Percentiles rank a stretch among this genome's conserved stretches.
Evolutionary conservation across 2,888 invertebrate genomes (phyloP).

Genomic region (Galeruca laticollis): DNA sequence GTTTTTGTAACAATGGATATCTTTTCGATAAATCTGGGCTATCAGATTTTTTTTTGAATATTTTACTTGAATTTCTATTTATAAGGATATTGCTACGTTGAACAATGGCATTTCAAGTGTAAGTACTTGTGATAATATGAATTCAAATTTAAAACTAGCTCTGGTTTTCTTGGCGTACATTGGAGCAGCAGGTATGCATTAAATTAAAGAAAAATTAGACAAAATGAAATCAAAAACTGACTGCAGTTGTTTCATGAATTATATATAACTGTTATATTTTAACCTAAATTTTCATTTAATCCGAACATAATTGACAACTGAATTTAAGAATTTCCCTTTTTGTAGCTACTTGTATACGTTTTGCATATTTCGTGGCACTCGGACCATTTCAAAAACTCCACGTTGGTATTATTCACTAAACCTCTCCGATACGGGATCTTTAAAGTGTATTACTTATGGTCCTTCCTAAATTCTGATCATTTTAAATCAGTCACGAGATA

Average conservation of each 20-base stretch:
- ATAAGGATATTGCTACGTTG: neutral
- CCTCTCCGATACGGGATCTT: too few relatives aligned
- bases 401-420: too few relatives aligned
- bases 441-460: too few relatives aligned
- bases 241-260: neutral
- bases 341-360: too few relatives aligned
- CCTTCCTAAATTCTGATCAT: too few relatives aligned
- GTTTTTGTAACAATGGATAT: slow-evolving; percentile 7
- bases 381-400: too few relatives aligned
- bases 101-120: neutral
- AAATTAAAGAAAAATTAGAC: neutral
- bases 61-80: slow-evolving; percentile 1
- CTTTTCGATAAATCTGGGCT: neutral
- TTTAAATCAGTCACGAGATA: too few relatives aligned
- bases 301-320: too few relatives aligned
- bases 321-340: too few relatives aligned
- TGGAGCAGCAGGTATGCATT: neutral
- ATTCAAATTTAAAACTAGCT: neutral
- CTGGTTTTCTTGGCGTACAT: slow-evolving; percentile 5
- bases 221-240: neutral
- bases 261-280: too few relatives aligned
- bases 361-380: too few relatives aligned
- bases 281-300: too few relatives aligned
- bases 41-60: neutral
- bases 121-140: neutral